Evolutionary conservation across 2,888 invertebrate species (phyloP).

Genomic region (Lacanobia wlatinum): DNA sequence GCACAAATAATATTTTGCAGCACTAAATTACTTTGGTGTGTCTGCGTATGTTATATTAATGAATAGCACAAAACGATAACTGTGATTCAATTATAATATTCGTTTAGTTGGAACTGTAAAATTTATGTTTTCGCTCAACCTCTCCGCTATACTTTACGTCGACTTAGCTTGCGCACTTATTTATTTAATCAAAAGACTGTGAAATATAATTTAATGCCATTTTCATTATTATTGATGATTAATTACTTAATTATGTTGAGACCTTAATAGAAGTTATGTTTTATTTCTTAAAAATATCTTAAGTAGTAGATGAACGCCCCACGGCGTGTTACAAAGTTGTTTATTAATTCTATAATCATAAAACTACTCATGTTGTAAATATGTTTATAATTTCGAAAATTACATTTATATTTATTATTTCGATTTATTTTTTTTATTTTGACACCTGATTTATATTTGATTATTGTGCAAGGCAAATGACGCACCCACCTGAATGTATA

Average conservation of each 20-base stretch:
- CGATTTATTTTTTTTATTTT: slow-evolving; percentile 78
- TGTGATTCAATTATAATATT: slow-evolving; percentile 63
- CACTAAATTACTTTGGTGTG: slow-evolving; percentile 19
- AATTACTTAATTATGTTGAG: slow-evolving; percentile 76
- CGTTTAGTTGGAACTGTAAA: slow-evolving; percentile 51
- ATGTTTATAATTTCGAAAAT: slow-evolving; percentile 85
- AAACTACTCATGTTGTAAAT: slow-evolving; percentile 88
- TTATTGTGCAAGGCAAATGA: slow-evolving; percentile 82
- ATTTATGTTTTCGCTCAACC: slow-evolving; percentile 42
- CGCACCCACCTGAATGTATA: slow-evolving; percentile 80
- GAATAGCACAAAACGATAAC: slow-evolving; percentile 57
- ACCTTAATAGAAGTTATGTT: slow-evolving; percentile 70
- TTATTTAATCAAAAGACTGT: slow-evolving; percentile 86
- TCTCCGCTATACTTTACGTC: slow-evolving; percentile 48
- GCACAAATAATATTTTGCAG: slow-evolving; percentile 20
- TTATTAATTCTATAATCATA: slow-evolving; percentile 75
- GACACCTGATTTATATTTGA: slow-evolving; percentile 59
- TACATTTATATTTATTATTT: slow-evolving; percentile 90
- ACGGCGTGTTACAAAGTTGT: slow-evolving; percentile 77
- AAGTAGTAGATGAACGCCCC: slow-evolving; percentile 68
- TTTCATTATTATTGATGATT: slow-evolving; percentile 77
- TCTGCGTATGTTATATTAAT: slow-evolving; percentile 36
- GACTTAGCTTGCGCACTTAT: slow-evolving; percentile 76
- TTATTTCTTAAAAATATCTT: slow-evolving; percentile 71
- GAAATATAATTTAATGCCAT: slow-evolving; percentile 86